phyloP scores from a whole-genome alignment of 1,140 invertebrate species.

The Pseudomyrmex concolor region DNA sequence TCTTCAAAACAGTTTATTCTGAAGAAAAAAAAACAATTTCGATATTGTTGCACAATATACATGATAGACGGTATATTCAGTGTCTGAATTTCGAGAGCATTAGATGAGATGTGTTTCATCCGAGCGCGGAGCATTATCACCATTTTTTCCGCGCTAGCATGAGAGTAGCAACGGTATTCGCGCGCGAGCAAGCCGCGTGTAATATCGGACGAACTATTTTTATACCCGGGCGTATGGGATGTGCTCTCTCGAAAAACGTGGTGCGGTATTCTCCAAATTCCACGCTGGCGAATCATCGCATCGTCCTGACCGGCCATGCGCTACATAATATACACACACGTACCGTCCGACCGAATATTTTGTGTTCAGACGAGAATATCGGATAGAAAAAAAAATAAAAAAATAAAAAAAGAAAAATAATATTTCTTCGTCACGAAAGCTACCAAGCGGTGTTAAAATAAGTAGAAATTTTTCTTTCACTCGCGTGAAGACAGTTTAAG shows the following conservation, averaged over 20 bases:
- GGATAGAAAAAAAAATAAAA: constrained; percentile 12
- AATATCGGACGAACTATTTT: constrained; percentile 65
- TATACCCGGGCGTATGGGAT: constrained; percentile 43
- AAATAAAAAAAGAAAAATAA: too few relatives aligned
- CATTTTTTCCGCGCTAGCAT: constrained; percentile 41
- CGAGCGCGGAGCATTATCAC: constrained; percentile 37
- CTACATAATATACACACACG: constrained; percentile 18
- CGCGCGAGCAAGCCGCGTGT: constrained; percentile 54
- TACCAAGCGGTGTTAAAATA: neutral
- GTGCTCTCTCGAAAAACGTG: constrained; percentile 51
- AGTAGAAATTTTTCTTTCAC: neutral
- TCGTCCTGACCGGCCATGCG: constrained; percentile 42
- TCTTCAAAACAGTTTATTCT: neutral
- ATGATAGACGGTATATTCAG: neutral
- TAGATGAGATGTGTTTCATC: constrained; percentile 32
- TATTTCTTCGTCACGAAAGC: constrained; percentile 8
- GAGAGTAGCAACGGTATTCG: constrained; percentile 49
- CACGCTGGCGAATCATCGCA: constrained; percentile 66
- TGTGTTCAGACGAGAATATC: constrained; percentile 40
- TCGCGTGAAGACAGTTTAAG: neutral
- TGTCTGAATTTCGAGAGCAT: neutral
- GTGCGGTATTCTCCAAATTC: constrained; percentile 68
- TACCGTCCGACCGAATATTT: constrained; percentile 21
- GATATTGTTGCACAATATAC: neutral
- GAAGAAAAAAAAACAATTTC: neutral